Base-by-base conservation (phyloP, 2,797 vertebrate genomes). In the Falco concolor region DNA sequence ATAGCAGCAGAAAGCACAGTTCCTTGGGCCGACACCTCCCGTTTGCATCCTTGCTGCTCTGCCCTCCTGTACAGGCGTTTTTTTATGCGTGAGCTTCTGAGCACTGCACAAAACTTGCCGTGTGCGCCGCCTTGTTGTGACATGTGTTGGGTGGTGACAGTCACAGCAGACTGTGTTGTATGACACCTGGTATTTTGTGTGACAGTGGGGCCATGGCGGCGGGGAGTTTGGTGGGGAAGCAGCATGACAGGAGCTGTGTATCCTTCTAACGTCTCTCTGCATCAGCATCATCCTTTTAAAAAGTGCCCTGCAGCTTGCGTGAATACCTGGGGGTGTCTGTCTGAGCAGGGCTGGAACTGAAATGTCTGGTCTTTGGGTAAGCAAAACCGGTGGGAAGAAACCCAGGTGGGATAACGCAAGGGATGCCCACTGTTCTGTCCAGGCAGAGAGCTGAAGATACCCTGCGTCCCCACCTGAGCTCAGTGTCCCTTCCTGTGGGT, bases 381-480 rank as follows among this genome's bases (percentile, higher is more conserved):
- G n/a, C 22, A 70, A 5, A 18, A 47, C 15, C 7, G 8, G 19
- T 53, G 13, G n/a, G 45, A 72, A 28, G 44, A 49, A 54, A 19
- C 7, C 8, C 30, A 42, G 13, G 13, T 45, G 57, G 34, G 34
- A 21, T 45, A 49, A 38, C 40, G 9, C 17, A 34, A 22, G 30
- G 18, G 8, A 23, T 64, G 30, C 20, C 23, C 0, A 2, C 21
- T 38, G 21, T 87, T 4, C 1, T 7, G 15, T 32, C 28, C 15
- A 13, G 19, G 42, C 16, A 56, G 38, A 45, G 32, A 32, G 8
- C 18, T 1, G 21, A 14, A 36, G 12, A 10, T 19, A 11, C 14
- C 6, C n/a, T 0, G 0, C 4, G 13, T 2, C 5, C 14, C 8
- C 1, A 3, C 5, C 30, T 36, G 13, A 47, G 38, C 54, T 64